These are phyloP conservation scores for Gonatopus flavifemur DNA, from an alignment of 1,140 invertebrate species.

Conservation along the genomic window DNA sequence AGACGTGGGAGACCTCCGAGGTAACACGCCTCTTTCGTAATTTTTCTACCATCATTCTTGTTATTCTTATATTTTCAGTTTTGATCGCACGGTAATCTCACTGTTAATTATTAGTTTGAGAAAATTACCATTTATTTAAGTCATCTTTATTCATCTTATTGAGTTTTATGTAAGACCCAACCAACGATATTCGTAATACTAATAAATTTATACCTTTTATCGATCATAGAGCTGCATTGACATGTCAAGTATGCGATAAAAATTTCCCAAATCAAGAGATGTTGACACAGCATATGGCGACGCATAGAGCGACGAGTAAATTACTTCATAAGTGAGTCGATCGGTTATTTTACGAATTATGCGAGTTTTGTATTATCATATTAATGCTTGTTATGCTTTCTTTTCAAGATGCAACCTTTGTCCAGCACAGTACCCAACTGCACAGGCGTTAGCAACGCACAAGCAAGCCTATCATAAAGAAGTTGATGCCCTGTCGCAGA, in stretches of 20 bases:
- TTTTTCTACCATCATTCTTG: not conserved
- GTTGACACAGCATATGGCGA: conserved; percentile 57
- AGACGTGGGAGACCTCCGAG: conserved; percentile 50
- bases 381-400: conserved; percentile 12
- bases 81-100: no score
- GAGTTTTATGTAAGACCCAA: not conserved
- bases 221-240: conserved; percentile 37
- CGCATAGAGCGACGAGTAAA: conserved; percentile 54
- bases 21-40: conserved; percentile 20
- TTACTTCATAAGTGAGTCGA: conserved; percentile 55
- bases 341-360: conserved; percentile 37
- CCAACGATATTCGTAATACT: no score
- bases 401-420: conserved; percentile 70
- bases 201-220: no score
- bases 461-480: conserved; percentile 70
- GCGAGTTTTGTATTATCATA: not conserved
- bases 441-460: conserved; percentile 67
- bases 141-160: not conserved
- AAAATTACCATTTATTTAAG: conserved; percentile 15
- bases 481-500: conserved; percentile 42
- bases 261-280: conserved; percentile 57
- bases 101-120: conserved; percentile 1
- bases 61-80: no score
- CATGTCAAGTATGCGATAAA: conserved; percentile 61
- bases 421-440: conserved; percentile 69